Evolutionary conservation across 1,140 invertebrate species (phyloP).

Genomic region (Rhagoletis zephyria): DNA sequence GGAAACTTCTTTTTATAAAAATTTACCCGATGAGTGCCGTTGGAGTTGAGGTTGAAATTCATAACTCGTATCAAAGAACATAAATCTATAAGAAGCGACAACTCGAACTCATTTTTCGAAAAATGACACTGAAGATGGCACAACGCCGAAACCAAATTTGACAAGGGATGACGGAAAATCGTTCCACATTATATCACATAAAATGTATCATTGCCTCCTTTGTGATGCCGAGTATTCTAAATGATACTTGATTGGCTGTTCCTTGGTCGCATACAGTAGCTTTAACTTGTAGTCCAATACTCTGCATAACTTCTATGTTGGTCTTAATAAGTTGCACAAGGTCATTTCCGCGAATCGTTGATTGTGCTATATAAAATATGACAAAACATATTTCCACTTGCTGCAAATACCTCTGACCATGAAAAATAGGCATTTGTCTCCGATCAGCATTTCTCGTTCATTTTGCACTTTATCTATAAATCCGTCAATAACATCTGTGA

Average conservation of each 20-base stretch:
- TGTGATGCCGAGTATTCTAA: background rate
- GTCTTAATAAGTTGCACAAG: background rate
- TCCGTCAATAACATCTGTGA: background rate
- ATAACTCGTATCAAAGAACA: no score
- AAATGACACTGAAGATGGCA: no score
- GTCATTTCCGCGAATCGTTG: background rate
- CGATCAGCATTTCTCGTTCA: background rate
- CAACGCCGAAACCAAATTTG: no score
- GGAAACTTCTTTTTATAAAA: no score
- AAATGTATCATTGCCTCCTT: background rate
- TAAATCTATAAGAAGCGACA: no score
- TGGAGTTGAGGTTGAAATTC: no score
- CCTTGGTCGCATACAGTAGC: background rate
- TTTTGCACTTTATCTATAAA: background rate
- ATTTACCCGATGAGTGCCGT: no score
- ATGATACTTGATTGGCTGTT: background rate
- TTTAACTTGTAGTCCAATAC: background rate
- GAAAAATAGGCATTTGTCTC: background rate
- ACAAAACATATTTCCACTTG: no score
- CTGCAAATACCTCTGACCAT: background rate
- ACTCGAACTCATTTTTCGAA: no score
- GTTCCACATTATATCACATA: background rate
- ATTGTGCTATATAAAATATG: background rate
- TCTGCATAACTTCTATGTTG: background rate
- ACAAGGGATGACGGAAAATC: no score